phyloP scores from a whole-genome alignment of 2,888 invertebrate genomes.

The Anagyrus pseudococci region DNA sequence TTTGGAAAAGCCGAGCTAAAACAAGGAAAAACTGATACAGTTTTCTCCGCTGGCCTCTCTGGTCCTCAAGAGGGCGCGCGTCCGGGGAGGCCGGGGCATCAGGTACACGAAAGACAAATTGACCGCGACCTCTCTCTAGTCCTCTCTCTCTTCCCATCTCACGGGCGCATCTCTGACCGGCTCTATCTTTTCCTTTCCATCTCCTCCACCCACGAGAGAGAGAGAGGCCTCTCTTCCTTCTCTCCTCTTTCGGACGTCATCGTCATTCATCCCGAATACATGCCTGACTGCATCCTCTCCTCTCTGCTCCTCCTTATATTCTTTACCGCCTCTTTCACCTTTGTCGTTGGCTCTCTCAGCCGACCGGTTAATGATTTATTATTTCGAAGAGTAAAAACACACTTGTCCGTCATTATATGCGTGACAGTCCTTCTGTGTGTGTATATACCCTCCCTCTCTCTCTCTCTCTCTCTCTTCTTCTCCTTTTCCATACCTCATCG shows the following conservation, averaged over 20 bases:
- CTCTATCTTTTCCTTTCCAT: constrained; percentile 28
- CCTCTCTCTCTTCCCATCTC: no score
- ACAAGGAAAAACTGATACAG: constrained; percentile 9
- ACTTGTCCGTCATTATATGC: constrained; percentile 29
- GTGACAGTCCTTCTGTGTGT: no score
- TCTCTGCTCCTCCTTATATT: constrained; percentile 19
- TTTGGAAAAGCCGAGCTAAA: no score
- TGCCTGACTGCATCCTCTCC: constrained; percentile 1
- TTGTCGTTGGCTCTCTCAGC: background rate
- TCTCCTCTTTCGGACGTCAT: constrained; percentile 38
- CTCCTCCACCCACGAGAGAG: constrained; percentile 27
- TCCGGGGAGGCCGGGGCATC: background rate
- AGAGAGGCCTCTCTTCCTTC: constrained; percentile 9
- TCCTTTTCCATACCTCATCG: background rate
- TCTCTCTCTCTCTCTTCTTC: background rate
- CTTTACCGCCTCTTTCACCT: background rate
- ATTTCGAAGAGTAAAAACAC: constrained; percentile 33
- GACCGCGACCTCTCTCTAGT: no score
- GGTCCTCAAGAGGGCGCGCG: background rate
- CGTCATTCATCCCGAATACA: constrained; percentile 44
- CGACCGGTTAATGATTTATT: constrained; percentile 27
- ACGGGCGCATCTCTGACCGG: no score
- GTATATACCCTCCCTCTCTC: constrained; percentile 1
- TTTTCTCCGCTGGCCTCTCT: no score
- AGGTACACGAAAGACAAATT: constrained; percentile 25